Conservation (phyloP, 2,797 vertebrate species). For the Danionella dracula region DNA sequence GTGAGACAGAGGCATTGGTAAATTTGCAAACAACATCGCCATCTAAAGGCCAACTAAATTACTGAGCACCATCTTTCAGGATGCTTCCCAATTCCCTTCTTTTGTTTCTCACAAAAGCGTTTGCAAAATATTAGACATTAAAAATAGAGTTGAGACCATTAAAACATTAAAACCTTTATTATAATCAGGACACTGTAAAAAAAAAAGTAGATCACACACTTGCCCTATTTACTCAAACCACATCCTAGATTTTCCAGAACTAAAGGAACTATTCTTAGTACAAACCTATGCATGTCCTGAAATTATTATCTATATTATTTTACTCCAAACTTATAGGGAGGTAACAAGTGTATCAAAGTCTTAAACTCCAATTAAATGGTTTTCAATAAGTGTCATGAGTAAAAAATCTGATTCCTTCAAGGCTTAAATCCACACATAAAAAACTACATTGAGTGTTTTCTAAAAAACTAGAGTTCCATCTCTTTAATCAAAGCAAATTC, state of each 20-base stretch:
- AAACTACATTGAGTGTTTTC: too few relatives aligned
- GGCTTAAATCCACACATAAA: too few relatives aligned
- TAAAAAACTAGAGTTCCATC: too few relatives aligned
- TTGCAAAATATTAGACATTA: not conserved
- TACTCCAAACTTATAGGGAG: not conserved
- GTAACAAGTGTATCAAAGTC: not conserved
- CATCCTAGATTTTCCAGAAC: constrained; percentile 28
- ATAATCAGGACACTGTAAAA: constrained; percentile 17
- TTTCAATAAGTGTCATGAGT: not conserved
- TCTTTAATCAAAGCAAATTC: too few relatives aligned
- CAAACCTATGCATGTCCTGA: constrained; percentile 13
- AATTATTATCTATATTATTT: constrained; percentile 2
- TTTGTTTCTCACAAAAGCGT: not conserved
- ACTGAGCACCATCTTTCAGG: not conserved
- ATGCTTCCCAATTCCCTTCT: not conserved
- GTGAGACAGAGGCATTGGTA: not conserved
- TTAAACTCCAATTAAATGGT: not conserved
- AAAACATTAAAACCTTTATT: not conserved
- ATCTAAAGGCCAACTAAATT: constrained; percentile 75
- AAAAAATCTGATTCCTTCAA: not conserved
- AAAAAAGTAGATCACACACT: constrained; percentile 23
- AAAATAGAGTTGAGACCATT: not conserved
- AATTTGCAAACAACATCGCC: constrained; percentile 82
- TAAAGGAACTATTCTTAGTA: constrained; percentile 22
- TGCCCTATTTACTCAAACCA: constrained; percentile 25